Conservation (phyloP, 2,797 vertebrate species). For the Molossus molossus region DNA sequence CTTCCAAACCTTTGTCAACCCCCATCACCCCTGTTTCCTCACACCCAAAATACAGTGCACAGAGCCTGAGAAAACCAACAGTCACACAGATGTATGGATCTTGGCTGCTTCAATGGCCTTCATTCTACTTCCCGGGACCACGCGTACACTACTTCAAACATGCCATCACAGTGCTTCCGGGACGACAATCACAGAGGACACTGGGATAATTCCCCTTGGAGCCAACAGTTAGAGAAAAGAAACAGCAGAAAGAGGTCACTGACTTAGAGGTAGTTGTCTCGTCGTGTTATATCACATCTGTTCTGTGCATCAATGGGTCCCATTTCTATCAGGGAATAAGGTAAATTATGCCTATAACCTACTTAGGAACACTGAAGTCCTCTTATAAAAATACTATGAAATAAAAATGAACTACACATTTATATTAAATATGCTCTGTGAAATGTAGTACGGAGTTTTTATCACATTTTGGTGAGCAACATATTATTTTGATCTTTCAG, state of each 20-base stretch:
- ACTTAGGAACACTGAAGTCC: background rate
- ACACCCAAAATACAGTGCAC: background rate
- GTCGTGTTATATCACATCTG: background rate
- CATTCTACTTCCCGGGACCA: background rate
- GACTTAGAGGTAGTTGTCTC: background rate
- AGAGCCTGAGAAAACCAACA: background rate
- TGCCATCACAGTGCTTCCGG: background rate
- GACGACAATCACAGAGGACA: background rate
- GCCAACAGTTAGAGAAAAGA: background rate
- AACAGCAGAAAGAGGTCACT: background rate
- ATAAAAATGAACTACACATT: background rate
- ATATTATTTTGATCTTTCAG: slow-evolving; percentile 48
- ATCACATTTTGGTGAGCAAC: background rate
- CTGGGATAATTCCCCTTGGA: background rate
- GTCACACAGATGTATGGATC: background rate
- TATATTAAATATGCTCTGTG: slow-evolving; percentile 30
- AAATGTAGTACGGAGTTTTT: background rate
- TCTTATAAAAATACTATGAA: background rate
- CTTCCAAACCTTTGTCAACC: background rate
- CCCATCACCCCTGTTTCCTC: background rate
- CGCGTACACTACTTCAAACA: background rate
- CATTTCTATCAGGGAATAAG: background rate
- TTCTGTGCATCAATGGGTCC: background rate
- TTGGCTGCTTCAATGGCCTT: background rate
- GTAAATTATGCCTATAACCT: background rate